Conservation (phyloP, 2,888 invertebrate genomes). For the Gandaritis pyraliata region DNA sequence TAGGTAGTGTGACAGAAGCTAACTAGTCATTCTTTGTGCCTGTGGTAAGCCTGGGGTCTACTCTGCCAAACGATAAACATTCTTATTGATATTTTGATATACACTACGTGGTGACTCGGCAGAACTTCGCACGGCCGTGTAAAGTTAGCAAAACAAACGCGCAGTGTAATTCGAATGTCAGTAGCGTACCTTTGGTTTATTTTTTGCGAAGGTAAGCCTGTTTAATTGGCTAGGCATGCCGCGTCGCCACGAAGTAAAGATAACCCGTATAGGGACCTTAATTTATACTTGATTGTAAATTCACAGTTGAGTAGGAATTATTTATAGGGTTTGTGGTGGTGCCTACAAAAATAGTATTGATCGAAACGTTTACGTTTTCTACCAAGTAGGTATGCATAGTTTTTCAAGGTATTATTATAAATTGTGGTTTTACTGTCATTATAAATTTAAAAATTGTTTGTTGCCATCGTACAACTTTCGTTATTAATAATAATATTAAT, state of each 20-base stretch:
- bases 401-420: background rate
- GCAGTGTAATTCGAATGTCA: slow-evolving; percentile 10
- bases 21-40: slow-evolving; percentile 48
- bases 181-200: too few relatives aligned
- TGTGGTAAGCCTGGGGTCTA: background rate
- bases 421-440: too few relatives aligned
- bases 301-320: slow-evolving; percentile 31
- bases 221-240: slow-evolving; percentile 59
- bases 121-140: too few relatives aligned
- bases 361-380: background rate
- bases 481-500: too few relatives aligned
- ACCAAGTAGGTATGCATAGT: background rate
- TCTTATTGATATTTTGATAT: too few relatives aligned
- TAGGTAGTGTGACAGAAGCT: slow-evolving; percentile 42
- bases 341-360: background rate
- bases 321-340: slow-evolving; percentile 10
- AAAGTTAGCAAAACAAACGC: background rate
- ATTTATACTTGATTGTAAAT: slow-evolving; percentile 36
- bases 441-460: too few relatives aligned
- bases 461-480: too few relatives aligned
- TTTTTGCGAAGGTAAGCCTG: slow-evolving; percentile 36
- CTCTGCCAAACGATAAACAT: too few relatives aligned
- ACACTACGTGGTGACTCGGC: too few relatives aligned
- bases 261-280: slow-evolving; percentile 48
- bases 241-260: slow-evolving; percentile 51